Evolutionary conservation across 1,140 invertebrate species (phyloP).

Genomic region (Orussus abietinus): DNA sequence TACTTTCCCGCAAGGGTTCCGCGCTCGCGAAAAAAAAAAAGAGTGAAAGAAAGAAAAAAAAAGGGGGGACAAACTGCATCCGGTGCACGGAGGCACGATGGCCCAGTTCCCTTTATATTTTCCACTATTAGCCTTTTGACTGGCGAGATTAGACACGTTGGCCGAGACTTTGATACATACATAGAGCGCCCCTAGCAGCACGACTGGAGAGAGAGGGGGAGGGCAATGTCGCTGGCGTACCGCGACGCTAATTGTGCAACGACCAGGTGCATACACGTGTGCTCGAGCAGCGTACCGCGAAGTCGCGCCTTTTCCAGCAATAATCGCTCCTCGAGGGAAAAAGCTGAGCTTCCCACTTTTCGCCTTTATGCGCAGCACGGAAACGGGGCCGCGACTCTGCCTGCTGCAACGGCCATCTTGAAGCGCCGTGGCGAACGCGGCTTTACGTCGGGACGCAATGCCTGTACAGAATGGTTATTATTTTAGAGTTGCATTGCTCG

Average conservation of each 20-base stretch:
- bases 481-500: too few relatives aligned
- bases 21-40: not conserved
- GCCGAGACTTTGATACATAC: conserved; percentile 3
- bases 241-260: conserved; percentile 19
- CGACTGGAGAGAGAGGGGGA: too few relatives aligned
- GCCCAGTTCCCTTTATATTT: conserved; percentile 15
- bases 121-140: not conserved
- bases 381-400: too few relatives aligned
- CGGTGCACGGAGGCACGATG: conserved; percentile 3
- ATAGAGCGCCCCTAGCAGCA: too few relatives aligned
- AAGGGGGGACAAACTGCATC: conserved; percentile 4
- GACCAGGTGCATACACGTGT: conserved; percentile 15
- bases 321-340: conserved; percentile 13
- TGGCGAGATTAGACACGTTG: conserved; percentile 15
- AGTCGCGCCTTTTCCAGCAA: conserved; percentile 10
- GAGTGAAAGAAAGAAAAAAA: conserved; percentile 10
- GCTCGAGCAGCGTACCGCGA: conserved; percentile 13
- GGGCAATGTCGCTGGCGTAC: too few relatives aligned
- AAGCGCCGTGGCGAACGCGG: too few relatives aligned
- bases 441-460: too few relatives aligned
- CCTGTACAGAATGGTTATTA: too few relatives aligned
- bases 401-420: too few relatives aligned
- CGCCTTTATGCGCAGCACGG: too few relatives aligned
- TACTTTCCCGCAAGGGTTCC: not conserved
- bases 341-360: too few relatives aligned